phyloP scores from a whole-genome alignment of 2,888 invertebrate species.

The Tupiocoris notatus region DNA sequence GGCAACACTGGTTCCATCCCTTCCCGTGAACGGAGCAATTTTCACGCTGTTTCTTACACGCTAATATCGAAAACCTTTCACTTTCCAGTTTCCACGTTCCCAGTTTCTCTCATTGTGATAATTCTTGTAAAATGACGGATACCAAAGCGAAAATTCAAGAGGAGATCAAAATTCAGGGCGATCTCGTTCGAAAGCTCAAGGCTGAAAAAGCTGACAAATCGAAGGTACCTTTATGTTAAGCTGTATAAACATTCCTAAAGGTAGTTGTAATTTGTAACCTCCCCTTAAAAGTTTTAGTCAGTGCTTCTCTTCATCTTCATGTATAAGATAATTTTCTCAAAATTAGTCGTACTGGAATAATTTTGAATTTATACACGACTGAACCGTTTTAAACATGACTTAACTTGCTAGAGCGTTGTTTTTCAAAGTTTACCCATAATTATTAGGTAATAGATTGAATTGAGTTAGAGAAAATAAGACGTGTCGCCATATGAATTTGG shows the following conservation, averaged over 20 bases:
- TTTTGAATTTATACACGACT: too few relatives aligned
- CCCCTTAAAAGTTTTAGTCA: background rate
- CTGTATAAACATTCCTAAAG: too few relatives aligned
- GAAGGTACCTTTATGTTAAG: slow-evolving; percentile 56
- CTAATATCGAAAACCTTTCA: slow-evolving; percentile 21
- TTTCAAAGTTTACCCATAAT: too few relatives aligned
- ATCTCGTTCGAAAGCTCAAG: slow-evolving; percentile 78
- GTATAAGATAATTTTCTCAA: background rate
- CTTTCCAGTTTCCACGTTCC: slow-evolving; percentile 8
- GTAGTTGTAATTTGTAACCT: too few relatives aligned
- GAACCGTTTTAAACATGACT: too few relatives aligned
- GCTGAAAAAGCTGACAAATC: slow-evolving; percentile 73
- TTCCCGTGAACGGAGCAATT: background rate
- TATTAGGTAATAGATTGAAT: too few relatives aligned
- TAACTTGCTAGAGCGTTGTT: too few relatives aligned
- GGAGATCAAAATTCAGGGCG: slow-evolving; percentile 71
- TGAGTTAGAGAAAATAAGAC: too few relatives aligned
- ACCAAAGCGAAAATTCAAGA: slow-evolving; percentile 51
- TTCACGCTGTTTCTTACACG: background rate
- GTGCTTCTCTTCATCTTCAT: background rate
- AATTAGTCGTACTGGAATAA: too few relatives aligned
- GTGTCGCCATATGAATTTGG: too few relatives aligned
- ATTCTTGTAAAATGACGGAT: slow-evolving; percentile 46
- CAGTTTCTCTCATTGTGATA: slow-evolving; percentile 12
- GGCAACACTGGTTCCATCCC: background rate